These are phyloP conservation scores for Ophion slaviceki DNA, from an alignment of 2,888 invertebrate species.

Conservation along the genomic window DNA sequence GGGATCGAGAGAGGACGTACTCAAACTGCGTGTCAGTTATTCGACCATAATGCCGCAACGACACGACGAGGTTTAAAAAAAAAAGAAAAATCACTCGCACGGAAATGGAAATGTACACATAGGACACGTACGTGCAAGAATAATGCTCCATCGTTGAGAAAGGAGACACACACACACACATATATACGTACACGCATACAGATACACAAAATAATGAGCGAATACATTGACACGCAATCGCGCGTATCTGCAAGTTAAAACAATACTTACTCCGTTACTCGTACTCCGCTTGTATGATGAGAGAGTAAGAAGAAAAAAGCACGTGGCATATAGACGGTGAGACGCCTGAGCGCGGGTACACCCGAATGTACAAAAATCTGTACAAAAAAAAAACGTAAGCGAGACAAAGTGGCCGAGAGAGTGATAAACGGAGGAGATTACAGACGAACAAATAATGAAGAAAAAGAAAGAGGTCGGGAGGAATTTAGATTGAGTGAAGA, in stretches of 20 bases:
- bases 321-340: slow-evolving; percentile 29
- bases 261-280: slow-evolving; percentile 9
- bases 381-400: slow-evolving; percentile 41
- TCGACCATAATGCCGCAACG: slow-evolving; percentile 41
- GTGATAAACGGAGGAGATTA: slow-evolving; percentile 13
- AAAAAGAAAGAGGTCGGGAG: slow-evolving; percentile 25
- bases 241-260: slow-evolving; percentile 41
- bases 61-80: slow-evolving; percentile 44
- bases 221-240: slow-evolving; percentile 26
- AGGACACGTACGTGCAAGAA: slow-evolving; percentile 2
- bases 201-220: slow-evolving; percentile 17
- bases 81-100: slow-evolving; percentile 31
- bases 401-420: slow-evolving; percentile 21
- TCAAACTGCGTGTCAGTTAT: slow-evolving; percentile 37
- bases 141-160: slow-evolving; percentile 19
- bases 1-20: neutral
- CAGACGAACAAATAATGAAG: slow-evolving; percentile 35
- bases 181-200: slow-evolving; percentile 52
- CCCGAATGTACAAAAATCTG: slow-evolving; percentile 52
- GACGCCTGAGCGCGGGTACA: slow-evolving; percentile 32
- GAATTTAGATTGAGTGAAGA: slow-evolving; percentile 42
- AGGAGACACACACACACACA: slow-evolving; percentile 24
- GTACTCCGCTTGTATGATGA: slow-evolving; percentile 1
- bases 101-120: slow-evolving; percentile 41
- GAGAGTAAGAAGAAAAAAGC: slow-evolving; percentile 30